These are phyloP conservation scores for Nasonovia ribisnigri DNA, from an alignment of 2,888 invertebrate genomes.

Conservation along the genomic window DNA sequence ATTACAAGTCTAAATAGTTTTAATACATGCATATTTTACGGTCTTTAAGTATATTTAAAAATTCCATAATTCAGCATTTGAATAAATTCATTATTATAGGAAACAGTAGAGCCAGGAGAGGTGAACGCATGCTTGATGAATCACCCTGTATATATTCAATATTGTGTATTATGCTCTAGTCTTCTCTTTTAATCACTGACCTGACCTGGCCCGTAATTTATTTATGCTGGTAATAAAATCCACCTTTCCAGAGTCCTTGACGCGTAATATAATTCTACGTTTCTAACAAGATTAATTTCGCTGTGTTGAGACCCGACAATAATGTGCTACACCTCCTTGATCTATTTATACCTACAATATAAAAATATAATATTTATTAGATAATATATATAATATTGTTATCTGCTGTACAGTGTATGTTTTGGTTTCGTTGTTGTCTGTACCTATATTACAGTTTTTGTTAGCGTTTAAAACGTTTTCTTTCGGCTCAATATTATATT, in stretches of 20 bases:
- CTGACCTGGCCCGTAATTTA: not conserved
- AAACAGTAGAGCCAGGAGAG: no score
- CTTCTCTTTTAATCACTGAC: not conserved
- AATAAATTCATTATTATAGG: not conserved
- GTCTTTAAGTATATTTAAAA: not conserved
- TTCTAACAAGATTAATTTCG: slow-evolving; percentile 22
- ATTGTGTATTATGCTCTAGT: not conserved
- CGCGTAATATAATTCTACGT: slow-evolving; percentile 4
- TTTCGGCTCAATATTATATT: not conserved
- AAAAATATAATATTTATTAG: no score
- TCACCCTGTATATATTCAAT: not conserved
- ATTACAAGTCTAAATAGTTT: not conserved
- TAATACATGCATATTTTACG: not conserved
- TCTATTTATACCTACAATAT: not conserved
- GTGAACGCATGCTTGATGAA: not conserved
- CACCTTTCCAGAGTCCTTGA: not conserved
- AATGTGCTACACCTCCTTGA: not conserved
- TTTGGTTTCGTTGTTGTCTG: not conserved
- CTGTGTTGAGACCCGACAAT: not conserved
- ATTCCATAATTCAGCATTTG: not conserved
- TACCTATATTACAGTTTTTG: not conserved
- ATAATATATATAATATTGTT: not conserved
- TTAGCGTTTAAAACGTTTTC: not conserved
- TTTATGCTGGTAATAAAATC: slow-evolving; percentile 24
- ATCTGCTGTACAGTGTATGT: not conserved